Evolutionary conservation across 2,888 invertebrate genomes (phyloP), one percentile per base, ranked within the genome.

Genomic region (Cephus spinipes): DNA sequence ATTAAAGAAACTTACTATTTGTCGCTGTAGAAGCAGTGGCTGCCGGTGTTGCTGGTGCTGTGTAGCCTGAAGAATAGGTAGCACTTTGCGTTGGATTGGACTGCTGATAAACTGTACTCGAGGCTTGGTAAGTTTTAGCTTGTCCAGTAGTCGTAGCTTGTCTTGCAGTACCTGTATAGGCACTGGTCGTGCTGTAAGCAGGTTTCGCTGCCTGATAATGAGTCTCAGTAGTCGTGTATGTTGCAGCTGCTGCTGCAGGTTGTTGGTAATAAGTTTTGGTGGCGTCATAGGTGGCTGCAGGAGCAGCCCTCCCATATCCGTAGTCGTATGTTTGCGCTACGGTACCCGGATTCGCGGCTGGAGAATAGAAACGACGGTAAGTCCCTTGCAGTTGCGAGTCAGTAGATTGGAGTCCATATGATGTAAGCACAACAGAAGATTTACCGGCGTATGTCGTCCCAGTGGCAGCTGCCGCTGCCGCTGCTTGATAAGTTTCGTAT

Each of bases 241-340:
- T 92, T 0, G 94, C 93, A n/a, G 94, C 92, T 69, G 95, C 94
- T 73, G 94, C 93, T n/a, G 96, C 95, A 85, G 96, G 95, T 92
- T 97, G 97, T 91, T 96, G 97, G 92, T 97, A 96, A 81, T 95
- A 96, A 2, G 96, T 95, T 92, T 97, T 96, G 87, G 96, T 95
- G 23, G 97, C 95, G 93, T 96, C 96, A 93, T 96, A 96, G 73
- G 95, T 94, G 69, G 95, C 95, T 76, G 94, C 93, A 23, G 92
- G 92, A 77, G 94, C 93, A 82, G 94, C 92, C 79, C 94, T 93
- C 83, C 94, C 94, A 92, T 95, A 95, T 75, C 95, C 94, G 92
- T 95, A 95, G 86, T 95, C 95, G 92, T 95, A 95, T 15, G 93
- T 92, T 80, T 94, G 93, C 23, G 95, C 93, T 73, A 94, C 93